Evolutionary conservation across 2,113 vertebrate species (phyloP).

Genomic region (Spea multiplicata): DNA sequence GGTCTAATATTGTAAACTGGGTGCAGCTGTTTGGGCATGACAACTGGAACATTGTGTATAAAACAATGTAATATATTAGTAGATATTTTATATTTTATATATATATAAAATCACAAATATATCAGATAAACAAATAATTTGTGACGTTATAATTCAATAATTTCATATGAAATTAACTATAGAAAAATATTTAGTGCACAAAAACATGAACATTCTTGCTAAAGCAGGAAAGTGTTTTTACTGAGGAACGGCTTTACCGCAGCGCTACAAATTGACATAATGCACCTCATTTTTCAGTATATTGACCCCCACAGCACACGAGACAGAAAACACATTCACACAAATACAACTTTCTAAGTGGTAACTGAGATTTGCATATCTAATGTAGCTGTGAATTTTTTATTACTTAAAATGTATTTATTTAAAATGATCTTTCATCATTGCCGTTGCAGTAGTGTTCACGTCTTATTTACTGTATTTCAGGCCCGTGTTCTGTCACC

Average conservation of each 20-base stretch:
- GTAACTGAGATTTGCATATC: neutral
- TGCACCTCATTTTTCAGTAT: neutral
- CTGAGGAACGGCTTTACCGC: constrained; percentile 15
- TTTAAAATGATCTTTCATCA: no score
- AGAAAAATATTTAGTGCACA: neutral
- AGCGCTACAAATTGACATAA: neutral
- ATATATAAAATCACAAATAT: neutral
- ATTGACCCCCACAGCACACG: neutral
- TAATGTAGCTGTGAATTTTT: neutral
- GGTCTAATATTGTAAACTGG: neutral
- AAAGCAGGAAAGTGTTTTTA: constrained; percentile 12
- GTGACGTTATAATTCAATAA: neutral
- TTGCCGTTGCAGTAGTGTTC: no score
- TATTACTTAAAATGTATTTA: no score
- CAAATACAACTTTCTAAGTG: neutral
- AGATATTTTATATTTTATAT: no score
- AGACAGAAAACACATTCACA: neutral
- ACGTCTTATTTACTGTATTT: no score
- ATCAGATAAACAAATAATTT: neutral
- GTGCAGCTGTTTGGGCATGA: neutral
- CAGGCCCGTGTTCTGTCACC: no score
- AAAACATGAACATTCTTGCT: neutral
- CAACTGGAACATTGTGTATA: neutral
- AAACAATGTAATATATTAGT: no score
- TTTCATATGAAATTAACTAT: neutral